Evolutionary conservation across 2,113 vertebrate species (phyloP).

Genomic region (Abramis brama): DNA sequence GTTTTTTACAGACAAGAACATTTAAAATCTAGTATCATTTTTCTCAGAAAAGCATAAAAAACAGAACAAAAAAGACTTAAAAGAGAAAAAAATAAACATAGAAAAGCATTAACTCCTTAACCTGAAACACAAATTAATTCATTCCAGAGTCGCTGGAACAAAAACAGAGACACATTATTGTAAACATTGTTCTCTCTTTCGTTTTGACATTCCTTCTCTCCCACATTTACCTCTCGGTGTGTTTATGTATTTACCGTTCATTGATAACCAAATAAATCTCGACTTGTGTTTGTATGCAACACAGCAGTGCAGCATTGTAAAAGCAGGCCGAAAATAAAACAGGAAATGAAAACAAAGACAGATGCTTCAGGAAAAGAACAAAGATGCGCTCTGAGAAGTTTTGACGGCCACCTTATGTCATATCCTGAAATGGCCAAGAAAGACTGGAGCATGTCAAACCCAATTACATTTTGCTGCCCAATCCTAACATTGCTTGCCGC

Average conservation of each 20-base stretch:
- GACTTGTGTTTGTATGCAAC: slow-evolving; percentile 49
- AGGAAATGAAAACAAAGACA: slow-evolving; percentile 53
- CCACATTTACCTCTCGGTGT: slow-evolving; percentile 37
- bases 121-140: slow-evolving; percentile 40
- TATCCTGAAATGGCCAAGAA: background rate
- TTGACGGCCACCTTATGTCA: background rate
- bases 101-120: slow-evolving; percentile 42
- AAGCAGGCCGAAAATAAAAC: slow-evolving; percentile 15
- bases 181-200: slow-evolving; percentile 2
- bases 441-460: background rate
- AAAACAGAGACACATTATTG: background rate
- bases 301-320: slow-evolving; percentile 45
- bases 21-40: no score
- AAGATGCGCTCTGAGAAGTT: slow-evolving; percentile 52
- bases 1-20: no score
- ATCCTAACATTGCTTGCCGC: background rate
- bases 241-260: slow-evolving; percentile 62
- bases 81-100: slow-evolving; percentile 40
- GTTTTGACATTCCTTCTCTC: slow-evolving; percentile 1
- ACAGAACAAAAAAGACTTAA: background rate
- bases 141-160: slow-evolving; percentile 38
- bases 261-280: slow-evolving; percentile 69
- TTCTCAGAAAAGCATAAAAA: background rate
- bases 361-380: slow-evolving; percentile 62
- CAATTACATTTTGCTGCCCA: background rate